Conservation (phyloP, 2,888 invertebrate species). For the Pediacus dermestoides region DNA sequence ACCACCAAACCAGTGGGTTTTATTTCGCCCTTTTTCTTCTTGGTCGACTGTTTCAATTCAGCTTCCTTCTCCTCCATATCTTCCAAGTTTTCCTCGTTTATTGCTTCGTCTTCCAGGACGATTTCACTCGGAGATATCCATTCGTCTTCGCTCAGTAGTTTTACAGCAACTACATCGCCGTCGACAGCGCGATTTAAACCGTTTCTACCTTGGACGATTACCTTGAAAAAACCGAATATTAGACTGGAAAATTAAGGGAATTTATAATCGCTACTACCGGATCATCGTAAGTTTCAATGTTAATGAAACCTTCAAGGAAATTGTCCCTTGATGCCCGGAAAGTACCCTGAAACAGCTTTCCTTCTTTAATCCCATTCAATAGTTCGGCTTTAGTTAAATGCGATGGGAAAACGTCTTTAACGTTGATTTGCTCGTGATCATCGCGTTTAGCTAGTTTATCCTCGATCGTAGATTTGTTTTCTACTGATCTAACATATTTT, state of each 20-base stretch:
- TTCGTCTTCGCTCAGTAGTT: constrained; percentile 80
- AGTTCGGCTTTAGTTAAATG: constrained; percentile 77
- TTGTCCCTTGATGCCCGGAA: constrained; percentile 89
- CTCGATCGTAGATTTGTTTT: constrained; percentile 60
- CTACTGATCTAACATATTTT: constrained; percentile 75
- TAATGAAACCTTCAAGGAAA: constrained; percentile 86
- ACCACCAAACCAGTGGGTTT: constrained; percentile 77
- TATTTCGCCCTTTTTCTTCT: constrained; percentile 33
- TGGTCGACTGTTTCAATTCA: constrained; percentile 32
- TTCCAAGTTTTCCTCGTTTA: constrained; percentile 60
- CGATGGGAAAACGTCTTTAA: constrained; percentile 74
- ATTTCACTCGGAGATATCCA: constrained; percentile 91
- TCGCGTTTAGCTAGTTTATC: constrained; percentile 78
- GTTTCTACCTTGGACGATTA: constrained; percentile 79
- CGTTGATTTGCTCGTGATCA: constrained; percentile 57
- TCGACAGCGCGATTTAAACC: constrained; percentile 92
- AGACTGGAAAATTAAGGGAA: constrained; percentile 6
- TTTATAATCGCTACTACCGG: constrained; percentile 58
- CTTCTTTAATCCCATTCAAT: constrained; percentile 74
- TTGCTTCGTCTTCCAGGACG: constrained; percentile 72
- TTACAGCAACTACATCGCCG: constrained; percentile 89
- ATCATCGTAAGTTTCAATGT: constrained; percentile 74
- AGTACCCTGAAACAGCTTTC: constrained; percentile 73
- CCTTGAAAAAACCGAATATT: constrained; percentile 50
- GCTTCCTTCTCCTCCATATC: constrained; percentile 61